These are phyloP conservation scores for Watsonalla binaria DNA, from an alignment of 2,888 invertebrate genomes.

Conservation along the genomic window DNA sequence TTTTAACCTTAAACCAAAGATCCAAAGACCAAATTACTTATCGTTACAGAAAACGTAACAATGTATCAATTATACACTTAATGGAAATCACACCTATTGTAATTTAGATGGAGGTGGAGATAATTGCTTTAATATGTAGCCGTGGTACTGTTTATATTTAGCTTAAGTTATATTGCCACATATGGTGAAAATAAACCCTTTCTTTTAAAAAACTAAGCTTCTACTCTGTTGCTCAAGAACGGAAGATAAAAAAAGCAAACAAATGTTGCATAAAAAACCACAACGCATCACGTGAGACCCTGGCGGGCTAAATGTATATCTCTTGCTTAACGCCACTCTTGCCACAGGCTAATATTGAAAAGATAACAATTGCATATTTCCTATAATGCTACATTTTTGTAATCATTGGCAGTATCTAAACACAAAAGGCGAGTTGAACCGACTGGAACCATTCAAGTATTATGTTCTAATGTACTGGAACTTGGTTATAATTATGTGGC, in stretches of 20 bases:
- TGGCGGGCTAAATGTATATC: not conserved
- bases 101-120: not conserved
- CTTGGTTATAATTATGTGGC: not conserved
- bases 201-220: not conserved
- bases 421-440: not conserved
- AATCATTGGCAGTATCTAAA: not conserved
- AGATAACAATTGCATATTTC: not conserved
- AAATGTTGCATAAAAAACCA: not conserved
- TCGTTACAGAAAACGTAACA: too few relatives aligned
- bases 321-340: not conserved
- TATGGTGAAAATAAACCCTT: too few relatives aligned
- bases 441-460: not conserved
- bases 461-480: not conserved
- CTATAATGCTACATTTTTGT: not conserved
- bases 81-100: not conserved
- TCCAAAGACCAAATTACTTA: too few relatives aligned
- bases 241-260: not conserved
- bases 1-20: too few relatives aligned
- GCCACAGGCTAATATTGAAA: not conserved
- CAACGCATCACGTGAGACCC: conserved; percentile 1
- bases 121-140: not conserved
- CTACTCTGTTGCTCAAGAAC: not conserved
- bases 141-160: not conserved
- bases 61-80: not conserved
- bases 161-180: not conserved